These are phyloP conservation scores for Rhodinocichla rosea DNA, from an alignment of 2,113 vertebrate species.

Conservation along the genomic window DNA sequence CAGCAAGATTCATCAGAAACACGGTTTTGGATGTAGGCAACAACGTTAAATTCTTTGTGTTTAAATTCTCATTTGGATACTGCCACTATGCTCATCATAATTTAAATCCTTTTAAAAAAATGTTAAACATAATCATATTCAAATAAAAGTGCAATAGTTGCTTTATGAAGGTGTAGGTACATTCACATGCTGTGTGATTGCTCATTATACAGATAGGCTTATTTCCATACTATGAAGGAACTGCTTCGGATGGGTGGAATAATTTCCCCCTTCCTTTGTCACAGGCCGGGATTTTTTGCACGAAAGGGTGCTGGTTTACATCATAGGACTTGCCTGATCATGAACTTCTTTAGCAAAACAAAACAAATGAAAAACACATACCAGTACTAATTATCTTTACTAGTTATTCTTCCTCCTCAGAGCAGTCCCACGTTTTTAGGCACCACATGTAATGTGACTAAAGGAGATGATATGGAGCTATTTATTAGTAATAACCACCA, in stretches of 20 bases:
- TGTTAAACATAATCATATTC: not conserved
- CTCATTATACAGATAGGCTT: not conserved
- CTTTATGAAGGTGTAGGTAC: not conserved
- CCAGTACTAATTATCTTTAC: conserved; percentile 27
- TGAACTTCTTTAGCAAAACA: conserved; percentile 48
- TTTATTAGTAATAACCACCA: conserved; percentile 18
- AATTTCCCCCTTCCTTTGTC: conserved; percentile 18
- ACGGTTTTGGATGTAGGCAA: not conserved
- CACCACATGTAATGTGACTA: not conserved
- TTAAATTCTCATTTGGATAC: not conserved
- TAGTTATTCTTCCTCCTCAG: conserved; percentile 22
- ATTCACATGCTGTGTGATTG: not conserved
- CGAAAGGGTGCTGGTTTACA: not conserved
- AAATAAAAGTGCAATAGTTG: conserved; percentile 1
- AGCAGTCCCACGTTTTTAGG: not conserved
- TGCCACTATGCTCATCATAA: not conserved
- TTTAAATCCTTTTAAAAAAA: not conserved
- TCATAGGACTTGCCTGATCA: conserved; percentile 31
- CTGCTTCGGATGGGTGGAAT: not conserved
- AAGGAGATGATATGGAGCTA: not conserved
- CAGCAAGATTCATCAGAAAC: not conserved
- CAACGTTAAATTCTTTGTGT: not conserved
- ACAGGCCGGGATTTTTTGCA: not conserved
- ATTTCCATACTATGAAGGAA: conserved; percentile 42
- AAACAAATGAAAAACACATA: conserved; percentile 38